phyloP scores from a whole-genome alignment of 37 sponge, comb jelly and placozoan genomes.

The Spongia lamella region DNA sequence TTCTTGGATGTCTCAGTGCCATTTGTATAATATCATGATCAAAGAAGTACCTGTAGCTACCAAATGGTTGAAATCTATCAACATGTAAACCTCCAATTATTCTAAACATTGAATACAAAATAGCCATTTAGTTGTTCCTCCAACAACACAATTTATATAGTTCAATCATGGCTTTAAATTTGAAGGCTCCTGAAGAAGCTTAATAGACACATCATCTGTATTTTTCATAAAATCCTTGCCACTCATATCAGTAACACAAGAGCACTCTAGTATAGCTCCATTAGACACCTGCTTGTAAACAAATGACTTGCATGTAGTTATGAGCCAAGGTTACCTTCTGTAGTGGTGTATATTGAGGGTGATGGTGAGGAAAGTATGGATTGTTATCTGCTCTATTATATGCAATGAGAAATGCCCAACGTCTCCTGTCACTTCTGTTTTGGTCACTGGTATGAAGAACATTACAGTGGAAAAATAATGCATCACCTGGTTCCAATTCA shows the following conservation, averaged over 20 bases:
- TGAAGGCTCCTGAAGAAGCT: neutral
- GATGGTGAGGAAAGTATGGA: conserved; percentile 66
- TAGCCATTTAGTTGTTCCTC: no score
- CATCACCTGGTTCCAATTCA: conserved; percentile 76
- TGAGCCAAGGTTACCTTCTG: conserved; percentile 58
- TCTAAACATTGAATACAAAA: no score
- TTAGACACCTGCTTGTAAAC: neutral
- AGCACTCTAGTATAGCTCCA: conserved; percentile 53
- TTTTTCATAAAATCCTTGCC: conserved; percentile 69
- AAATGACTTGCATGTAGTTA: no score
- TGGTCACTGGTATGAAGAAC: conserved; percentile 81
- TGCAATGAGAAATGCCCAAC: conserved; percentile 90
- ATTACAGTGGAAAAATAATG: conserved; percentile 87
- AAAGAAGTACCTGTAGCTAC: no score
- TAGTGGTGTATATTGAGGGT: conserved; percentile 82
- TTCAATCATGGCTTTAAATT: neutral
- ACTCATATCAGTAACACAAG: conserved; percentile 25
- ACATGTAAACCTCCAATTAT: no score
- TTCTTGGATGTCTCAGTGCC: no score
- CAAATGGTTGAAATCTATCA: no score
- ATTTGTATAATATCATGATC: no score
- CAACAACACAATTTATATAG: no score
- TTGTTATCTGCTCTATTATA: conserved; percentile 87
- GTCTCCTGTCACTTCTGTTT: conserved; percentile 75
- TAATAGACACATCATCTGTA: conserved; percentile 13